phyloP scores from a whole-genome alignment of 2,797 vertebrate genomes.

The Chrysocyon brachyurus region DNA sequence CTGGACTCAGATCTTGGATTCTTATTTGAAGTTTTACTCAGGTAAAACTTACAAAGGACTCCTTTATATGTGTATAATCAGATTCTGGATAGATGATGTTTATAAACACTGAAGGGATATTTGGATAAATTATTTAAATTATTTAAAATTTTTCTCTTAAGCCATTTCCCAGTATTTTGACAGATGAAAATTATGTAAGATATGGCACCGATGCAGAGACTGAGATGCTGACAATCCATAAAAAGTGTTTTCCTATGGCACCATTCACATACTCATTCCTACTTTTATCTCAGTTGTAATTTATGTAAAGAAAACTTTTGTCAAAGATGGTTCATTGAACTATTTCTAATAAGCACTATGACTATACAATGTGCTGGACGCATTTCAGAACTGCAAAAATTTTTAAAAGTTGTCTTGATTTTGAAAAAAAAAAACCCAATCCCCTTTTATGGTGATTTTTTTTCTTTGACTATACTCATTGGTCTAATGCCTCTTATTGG shows the following conservation, averaged over 20 bases:
- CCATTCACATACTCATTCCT: not conserved
- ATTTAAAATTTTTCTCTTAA: not conserved
- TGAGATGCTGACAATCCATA: not conserved
- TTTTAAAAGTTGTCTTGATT: conserved; percentile 44
- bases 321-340: conserved; percentile 29
- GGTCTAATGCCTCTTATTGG: conserved; percentile 3
- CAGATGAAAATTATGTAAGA: conserved; percentile 27
- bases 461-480: conserved; percentile 32
- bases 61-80: conserved; percentile 37
- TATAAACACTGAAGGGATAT: conserved; percentile 64
- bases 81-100: conserved; percentile 65
- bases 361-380: conserved; percentile 26
- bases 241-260: conserved; percentile 23
- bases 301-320: conserved; percentile 55
- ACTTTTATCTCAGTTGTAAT: conserved; percentile 54
- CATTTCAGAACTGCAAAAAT: conserved; percentile 48
- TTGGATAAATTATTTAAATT: conserved; percentile 75
- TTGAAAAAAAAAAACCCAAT: not conserved
- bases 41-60: conserved; percentile 62
- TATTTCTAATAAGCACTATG: conserved; percentile 55
- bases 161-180: conserved; percentile 28
- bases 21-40: conserved; percentile 68
- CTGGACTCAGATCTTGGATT: conserved; percentile 73
- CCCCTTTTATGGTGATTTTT: not conserved
- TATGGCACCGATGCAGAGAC: not conserved